Evolutionary conservation across 2,888 invertebrate species (phyloP).

Genomic region (Girardia tigrina): DNA sequence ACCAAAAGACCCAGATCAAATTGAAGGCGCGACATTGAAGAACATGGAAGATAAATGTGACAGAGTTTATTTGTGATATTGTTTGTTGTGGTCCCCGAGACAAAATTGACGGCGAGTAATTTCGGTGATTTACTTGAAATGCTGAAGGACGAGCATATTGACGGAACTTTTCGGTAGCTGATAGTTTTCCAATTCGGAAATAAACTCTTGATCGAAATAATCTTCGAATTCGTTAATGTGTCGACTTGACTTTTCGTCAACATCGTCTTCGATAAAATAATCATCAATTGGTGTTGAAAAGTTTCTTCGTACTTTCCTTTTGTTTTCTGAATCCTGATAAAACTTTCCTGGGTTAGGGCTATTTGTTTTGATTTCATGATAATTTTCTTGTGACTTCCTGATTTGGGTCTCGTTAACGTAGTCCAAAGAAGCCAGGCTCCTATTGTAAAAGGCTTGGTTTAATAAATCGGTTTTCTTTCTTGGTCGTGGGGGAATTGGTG

Average conservation of each 20-base stretch:
- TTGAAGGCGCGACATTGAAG: background rate
- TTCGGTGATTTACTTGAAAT: background rate
- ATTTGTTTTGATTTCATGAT: background rate
- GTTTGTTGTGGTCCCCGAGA: background rate
- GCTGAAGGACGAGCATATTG: background rate
- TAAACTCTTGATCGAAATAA: slow-evolving; percentile 12
- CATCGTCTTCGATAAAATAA: slow-evolving; percentile 12
- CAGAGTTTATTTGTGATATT: background rate
- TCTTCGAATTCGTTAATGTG: background rate
- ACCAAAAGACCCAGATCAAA: background rate
- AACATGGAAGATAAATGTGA: background rate
- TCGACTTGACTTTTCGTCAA: background rate
- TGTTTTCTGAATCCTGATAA: background rate
- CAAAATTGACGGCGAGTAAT: background rate
- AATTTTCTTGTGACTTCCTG: background rate
- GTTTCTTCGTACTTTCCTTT: background rate
- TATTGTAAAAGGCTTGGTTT: background rate
- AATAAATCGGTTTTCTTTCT: background rate
- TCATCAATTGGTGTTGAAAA: background rate
- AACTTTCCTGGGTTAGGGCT: background rate
- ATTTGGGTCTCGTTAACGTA: background rate
- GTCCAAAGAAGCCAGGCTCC: background rate
- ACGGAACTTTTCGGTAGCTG: slow-evolving; percentile 2
- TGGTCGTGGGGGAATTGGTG: background rate
- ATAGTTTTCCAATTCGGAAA: slow-evolving; percentile 19